Evolutionary conservation across 2,888 invertebrate species (phyloP), one percentile per base, ranked within the genome.

Genomic region (Nomada ruficornis): DNA sequence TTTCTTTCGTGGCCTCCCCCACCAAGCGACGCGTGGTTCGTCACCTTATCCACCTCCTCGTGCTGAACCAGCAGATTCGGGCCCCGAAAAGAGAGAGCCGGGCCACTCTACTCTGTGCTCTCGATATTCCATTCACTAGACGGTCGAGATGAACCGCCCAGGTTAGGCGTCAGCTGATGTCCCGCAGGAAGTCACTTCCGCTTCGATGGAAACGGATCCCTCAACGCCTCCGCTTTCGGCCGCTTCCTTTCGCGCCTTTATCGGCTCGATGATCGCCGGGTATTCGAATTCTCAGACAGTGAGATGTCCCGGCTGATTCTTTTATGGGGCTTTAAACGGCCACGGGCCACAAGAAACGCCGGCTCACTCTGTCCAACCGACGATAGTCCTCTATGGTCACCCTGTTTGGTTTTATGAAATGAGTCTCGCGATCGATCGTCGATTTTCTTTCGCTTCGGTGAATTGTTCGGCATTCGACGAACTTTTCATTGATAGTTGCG

Each of bases 131-230:
- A 80, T 88, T 86, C 90, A 88, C 86, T 81, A 70, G 63, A 77
- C 77, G 71, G 64, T 72, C 74, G 71, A 81, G 85, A 86, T 80
- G 86, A 82, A 86, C 83, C 89, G 88, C 82, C 84, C 86, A 81
- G 81, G 76, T 82, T 86, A 81, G 81, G 76, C 83, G 82, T 88
- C 86, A 88, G 89, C 89, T 89, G 89, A 89, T 89, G 83, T 76
- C 15, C 36, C 15, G 81, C 86, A 76, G 83, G 84, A 88, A 89
- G 83, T 76, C 64, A 75, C 79, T 83, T 85, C 84, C 86, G 84
- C 75, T 84, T 87, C 83, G 83, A 36, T 78, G 81, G 74, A 83
- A 84, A 88, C 77, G 60, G 72, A 84, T 68, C 62, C 74, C 77
- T 64, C 74, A 72, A 84, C 83, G 80, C 81, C 86, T 77, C 59